These are phyloP conservation scores for Zootermopsis nevadensis DNA, from an alignment of 2,888 invertebrate genomes.

Conservation along the genomic window DNA sequence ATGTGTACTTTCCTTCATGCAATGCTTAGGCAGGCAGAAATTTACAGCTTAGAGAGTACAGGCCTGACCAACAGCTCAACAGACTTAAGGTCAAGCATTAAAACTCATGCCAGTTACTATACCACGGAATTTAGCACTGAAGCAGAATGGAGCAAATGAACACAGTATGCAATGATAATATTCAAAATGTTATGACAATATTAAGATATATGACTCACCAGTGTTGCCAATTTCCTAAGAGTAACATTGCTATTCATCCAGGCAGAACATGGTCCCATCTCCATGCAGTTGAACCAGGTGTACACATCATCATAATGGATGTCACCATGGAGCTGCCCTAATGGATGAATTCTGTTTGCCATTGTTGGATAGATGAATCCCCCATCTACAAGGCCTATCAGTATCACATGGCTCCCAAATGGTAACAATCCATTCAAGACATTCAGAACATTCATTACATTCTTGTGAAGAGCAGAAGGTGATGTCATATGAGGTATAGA, in stretches of 20 bases:
- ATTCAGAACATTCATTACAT: constrained; percentile 56
- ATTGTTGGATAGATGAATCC: constrained; percentile 63
- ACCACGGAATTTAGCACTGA: too few species aligned
- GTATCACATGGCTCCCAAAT: constrained; percentile 62
- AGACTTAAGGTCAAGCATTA: too few species aligned
- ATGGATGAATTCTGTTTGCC: constrained; percentile 62
- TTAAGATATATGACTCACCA: constrained; percentile 54
- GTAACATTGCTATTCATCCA: constrained; percentile 65
- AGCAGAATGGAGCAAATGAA: too few species aligned
- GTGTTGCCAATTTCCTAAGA: constrained; percentile 60
- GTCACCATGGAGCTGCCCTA: constrained; percentile 61
- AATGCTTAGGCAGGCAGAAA: too few species aligned
- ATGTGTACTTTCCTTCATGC: too few species aligned
- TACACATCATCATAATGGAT: constrained; percentile 64
- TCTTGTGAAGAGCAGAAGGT: constrained; percentile 57
- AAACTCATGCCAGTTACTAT: too few species aligned
- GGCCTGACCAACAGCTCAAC: too few species aligned
- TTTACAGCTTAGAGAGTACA: too few species aligned
- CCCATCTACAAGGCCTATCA: constrained; percentile 64
- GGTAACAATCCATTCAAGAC: constrained; percentile 62
- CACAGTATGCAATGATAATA: too few species aligned
- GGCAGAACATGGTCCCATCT: constrained; percentile 64
- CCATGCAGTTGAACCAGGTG: constrained; percentile 64
- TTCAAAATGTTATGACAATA: neutral
- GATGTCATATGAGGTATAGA: constrained; percentile 64